Evolutionary conservation across 2,888 invertebrate genomes (phyloP), one percentile per base, ranked within the genome.

Genomic region (Drosophila pseudotakahashii): DNA sequence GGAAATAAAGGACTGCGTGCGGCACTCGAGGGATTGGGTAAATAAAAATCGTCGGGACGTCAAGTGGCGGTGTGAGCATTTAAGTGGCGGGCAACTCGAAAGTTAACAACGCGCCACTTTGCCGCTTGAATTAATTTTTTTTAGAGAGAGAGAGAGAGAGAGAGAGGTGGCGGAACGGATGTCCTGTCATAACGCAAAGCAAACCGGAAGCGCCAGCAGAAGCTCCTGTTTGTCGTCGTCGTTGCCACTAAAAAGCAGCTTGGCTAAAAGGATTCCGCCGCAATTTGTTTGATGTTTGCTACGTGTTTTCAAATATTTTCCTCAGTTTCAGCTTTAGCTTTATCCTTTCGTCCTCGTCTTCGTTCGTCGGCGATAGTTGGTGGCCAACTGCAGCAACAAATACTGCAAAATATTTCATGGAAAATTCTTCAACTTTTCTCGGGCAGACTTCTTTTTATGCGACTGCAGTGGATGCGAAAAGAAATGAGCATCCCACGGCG

Each of bases 241-340:
- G 62, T 45, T 62, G 79, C 74, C 60, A 54, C 67, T 79, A 75
- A 83, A 82, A 81, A 73, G 77, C 11, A 80, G 80, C 81, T 73
- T 30, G 84, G 82, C 75, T 84, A 85, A 82, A 83, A 83, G 83
- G 83, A 83, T 83, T 83, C 78, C 73, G 79, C 81, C 82, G 73
- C 85, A 83, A 83, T 83, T 83, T 83, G 83, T 83, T 83, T 83
- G 83, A 83, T 83, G 83, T 83, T 85, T 85, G 85, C 82, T 83
- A 85, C 83, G 83, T 83, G 83, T 83, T 82, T 79, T 81, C 74
- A 82, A 82, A 82, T 82, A 82, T 79, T 81, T 70, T 75, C 76
- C 54, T 50, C 68, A 80, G 76, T 76, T 81, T 77, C 78, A 77
- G 74, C 60, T 64, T 61, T 77, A 78, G 73, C 61, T 67, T 67